These are phyloP conservation scores for Homarus gammarus DNA, from an alignment of 2,888 invertebrate species.

Conservation along the genomic window DNA sequence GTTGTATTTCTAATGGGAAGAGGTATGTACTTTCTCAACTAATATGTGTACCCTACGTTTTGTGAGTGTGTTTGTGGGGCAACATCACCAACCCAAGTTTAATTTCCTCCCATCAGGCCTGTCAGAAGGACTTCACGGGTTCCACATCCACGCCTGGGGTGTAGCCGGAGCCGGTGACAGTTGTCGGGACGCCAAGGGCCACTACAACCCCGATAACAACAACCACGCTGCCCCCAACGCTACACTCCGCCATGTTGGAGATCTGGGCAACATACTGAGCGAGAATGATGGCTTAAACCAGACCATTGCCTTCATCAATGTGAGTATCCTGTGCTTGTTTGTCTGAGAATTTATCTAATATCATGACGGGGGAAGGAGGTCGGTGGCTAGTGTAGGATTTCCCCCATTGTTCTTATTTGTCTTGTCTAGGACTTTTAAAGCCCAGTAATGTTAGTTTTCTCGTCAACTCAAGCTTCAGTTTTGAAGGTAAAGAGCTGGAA, in stretches of 20 bases:
- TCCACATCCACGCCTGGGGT: conserved; percentile 69
- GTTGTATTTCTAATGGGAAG: too few species aligned
- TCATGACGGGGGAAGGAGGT: too few species aligned
- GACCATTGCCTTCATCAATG: conserved; percentile 81
- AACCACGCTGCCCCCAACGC: conserved; percentile 91
- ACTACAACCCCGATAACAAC: conserved; percentile 91
- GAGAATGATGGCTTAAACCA: conserved; percentile 81
- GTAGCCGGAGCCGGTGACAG: conserved; percentile 9
- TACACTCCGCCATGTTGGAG: conserved; percentile 89
- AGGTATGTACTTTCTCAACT: too few species aligned
- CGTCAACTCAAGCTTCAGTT: too few species aligned
- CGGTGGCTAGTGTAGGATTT: too few species aligned
- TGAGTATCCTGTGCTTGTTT: conserved; percentile 35
- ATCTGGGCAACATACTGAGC: conserved; percentile 91
- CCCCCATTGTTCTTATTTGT: too few species aligned
- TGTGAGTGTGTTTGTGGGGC: too few species aligned
- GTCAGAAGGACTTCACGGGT: conserved; percentile 53
- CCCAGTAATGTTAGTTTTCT: too few species aligned
- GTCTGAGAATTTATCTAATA: not conserved
- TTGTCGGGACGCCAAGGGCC: conserved; percentile 80
- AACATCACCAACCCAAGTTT: too few species aligned
- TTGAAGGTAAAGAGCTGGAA: too few species aligned
- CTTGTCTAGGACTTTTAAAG: too few species aligned
- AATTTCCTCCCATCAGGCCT: conserved; percentile 35
- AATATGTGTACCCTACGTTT: too few species aligned